These are phyloP conservation scores for Shinisaurus crocodilurus DNA, from an alignment of 2,113 vertebrate genomes.

Conservation along the genomic window DNA sequence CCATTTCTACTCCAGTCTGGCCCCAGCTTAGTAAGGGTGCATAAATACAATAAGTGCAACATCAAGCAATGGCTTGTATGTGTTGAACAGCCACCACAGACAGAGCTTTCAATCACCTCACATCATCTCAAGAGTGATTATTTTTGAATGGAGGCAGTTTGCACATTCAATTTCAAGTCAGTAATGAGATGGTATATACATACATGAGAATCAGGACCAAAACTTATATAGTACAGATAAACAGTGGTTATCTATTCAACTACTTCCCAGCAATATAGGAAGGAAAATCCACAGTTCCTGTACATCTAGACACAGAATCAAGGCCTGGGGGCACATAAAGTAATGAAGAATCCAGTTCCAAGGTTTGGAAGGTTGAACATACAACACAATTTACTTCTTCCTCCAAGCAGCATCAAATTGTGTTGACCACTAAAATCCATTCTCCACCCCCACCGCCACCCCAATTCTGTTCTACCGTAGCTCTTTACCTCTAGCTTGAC, in stretches of 20 bases:
- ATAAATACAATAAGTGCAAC: background rate
- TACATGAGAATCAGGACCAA: background rate
- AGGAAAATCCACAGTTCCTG: conserved; percentile 4
- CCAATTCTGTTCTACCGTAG: background rate
- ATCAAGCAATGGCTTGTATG: background rate
- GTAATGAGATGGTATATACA: background rate
- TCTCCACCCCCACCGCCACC: conserved; percentile 3
- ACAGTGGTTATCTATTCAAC: conserved; percentile 2
- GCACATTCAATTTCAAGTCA: background rate
- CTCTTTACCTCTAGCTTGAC: background rate
- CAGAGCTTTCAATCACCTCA: background rate
- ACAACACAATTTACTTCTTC: fast-evolving
- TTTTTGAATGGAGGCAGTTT: conserved; percentile 1
- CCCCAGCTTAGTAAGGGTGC: background rate
- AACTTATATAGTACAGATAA: conserved; percentile 4
- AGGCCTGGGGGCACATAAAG: background rate
- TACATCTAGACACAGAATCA: background rate
- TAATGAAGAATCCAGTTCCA: background rate
- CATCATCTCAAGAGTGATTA: background rate
- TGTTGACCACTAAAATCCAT: background rate
- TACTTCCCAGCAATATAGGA: background rate
- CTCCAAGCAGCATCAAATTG: background rate
- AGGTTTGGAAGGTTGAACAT: background rate
- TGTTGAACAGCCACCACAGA: background rate
- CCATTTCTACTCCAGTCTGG: background rate